phyloP scores from a whole-genome alignment of 2,888 invertebrate genomes.

The Artemia sinica region DNA sequence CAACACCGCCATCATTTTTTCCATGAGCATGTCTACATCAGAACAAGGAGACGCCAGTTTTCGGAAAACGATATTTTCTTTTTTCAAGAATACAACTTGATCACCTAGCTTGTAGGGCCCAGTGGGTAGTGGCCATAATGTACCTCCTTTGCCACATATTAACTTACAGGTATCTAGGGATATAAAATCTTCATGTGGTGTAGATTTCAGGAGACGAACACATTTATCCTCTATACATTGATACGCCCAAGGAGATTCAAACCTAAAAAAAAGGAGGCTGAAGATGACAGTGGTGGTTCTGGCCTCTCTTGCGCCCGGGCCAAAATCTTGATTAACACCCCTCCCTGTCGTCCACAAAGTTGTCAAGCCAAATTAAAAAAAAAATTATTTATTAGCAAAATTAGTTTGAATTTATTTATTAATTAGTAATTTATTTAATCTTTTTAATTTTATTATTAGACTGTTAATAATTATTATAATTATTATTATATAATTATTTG shows the following conservation, averaged over 20 bases:
- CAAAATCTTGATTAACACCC: too few relatives aligned
- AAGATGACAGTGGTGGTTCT: too few relatives aligned
- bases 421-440: background rate
- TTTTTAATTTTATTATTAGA: background rate
- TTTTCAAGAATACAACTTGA: background rate
- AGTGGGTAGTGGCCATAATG: background rate
- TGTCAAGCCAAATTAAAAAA: too few relatives aligned
- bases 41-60: background rate
- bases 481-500: background rate
- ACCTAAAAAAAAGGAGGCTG: background rate
- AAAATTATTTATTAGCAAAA: background rate
- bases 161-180: background rate
- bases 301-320: too few relatives aligned
- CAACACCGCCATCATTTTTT: background rate
- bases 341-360: too few relatives aligned
- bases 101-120: background rate
- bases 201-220: background rate
- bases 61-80: background rate
- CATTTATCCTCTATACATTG: background rate
- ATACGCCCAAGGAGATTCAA: slow-evolving; percentile 9
- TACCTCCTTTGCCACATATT: background rate
- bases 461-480: background rate
- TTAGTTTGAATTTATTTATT: background rate
- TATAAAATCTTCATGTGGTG: slow-evolving; percentile 1
- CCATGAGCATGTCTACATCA: background rate